These are phyloP conservation scores for Rhamnusium bicolor DNA, from an alignment of 2,888 invertebrate genomes.

Conservation along the genomic window DNA sequence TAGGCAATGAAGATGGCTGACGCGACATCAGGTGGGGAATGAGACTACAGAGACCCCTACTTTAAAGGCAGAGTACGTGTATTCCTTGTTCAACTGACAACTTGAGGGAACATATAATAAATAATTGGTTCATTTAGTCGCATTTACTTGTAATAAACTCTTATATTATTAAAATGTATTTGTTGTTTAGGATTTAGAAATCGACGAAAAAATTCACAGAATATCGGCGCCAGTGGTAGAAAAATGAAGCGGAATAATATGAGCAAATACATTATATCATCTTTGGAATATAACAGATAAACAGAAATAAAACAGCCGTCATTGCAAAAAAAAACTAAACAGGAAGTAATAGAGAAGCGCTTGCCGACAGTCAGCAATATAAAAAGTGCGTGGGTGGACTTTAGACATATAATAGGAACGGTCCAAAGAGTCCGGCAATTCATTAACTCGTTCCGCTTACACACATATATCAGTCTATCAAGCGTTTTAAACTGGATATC, in stretches of 20 bases:
- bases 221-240: not conserved
- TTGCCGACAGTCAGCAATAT: not conserved
- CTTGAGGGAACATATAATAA: no score
- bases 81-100: no score
- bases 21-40: no score
- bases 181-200: no score
- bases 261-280: not conserved
- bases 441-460: slow-evolving; percentile 18
- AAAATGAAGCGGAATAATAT: not conserved
- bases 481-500: slow-evolving; percentile 5
- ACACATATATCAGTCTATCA: slow-evolving; percentile 13
- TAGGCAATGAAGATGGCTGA: no score
- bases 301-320: not conserved
- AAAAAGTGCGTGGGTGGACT: slow-evolving; percentile 7
- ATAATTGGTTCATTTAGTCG: no score
- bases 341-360: not conserved
- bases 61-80: no score
- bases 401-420: slow-evolving; percentile 3
- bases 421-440: slow-evolving; percentile 13
- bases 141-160: no score
- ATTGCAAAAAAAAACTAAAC: not conserved
- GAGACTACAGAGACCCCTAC: no score
- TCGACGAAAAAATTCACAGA: no score
- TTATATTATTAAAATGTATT: no score
- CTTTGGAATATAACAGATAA: not conserved